phyloP scores from a whole-genome alignment of 2,797 vertebrate genomes.

The Amblyopsis hoosieri region DNA sequence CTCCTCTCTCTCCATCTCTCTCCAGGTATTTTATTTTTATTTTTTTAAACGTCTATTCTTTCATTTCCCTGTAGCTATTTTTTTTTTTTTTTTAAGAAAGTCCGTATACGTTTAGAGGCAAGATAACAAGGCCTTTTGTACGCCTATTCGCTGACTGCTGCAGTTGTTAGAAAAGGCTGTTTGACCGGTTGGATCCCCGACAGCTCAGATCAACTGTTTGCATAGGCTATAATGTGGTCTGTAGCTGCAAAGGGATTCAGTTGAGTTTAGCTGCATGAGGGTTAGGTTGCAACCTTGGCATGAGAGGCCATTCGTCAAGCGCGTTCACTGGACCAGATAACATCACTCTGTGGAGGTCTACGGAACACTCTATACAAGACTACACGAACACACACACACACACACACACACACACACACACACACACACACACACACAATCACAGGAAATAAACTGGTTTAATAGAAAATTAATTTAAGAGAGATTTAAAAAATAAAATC shows the following conservation, averaged over 20 bases:
- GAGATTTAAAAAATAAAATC: no score
- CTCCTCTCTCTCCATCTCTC: conserved; percentile 22
- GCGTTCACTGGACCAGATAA: conserved; percentile 66
- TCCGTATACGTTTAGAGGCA: no score
- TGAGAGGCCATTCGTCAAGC: conserved; percentile 52
- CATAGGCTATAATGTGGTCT: no score
- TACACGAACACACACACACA: conserved; percentile 30
- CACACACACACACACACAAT: not conserved
- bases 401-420: conserved; percentile 35
- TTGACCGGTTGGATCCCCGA: no score
- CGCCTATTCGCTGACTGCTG: no score
- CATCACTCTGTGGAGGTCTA: conserved; percentile 41
- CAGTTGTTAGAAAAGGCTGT: no score
- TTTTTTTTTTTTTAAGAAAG: no score
- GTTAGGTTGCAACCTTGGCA: conserved; percentile 68
- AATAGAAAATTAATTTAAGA: no score
- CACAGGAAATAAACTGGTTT: no score
- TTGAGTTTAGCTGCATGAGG: conserved; percentile 43
- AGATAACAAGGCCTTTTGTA: no score
- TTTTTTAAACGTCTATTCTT: not conserved
- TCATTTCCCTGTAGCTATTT: conserved; percentile 1
- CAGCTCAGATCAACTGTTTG: no score
- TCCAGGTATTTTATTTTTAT: not conserved
- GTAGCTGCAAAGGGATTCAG: no score
- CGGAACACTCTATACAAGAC: conserved; percentile 1